phyloP scores from a whole-genome alignment of 2,888 invertebrate genomes.

The Leistus spinibarbis region DNA sequence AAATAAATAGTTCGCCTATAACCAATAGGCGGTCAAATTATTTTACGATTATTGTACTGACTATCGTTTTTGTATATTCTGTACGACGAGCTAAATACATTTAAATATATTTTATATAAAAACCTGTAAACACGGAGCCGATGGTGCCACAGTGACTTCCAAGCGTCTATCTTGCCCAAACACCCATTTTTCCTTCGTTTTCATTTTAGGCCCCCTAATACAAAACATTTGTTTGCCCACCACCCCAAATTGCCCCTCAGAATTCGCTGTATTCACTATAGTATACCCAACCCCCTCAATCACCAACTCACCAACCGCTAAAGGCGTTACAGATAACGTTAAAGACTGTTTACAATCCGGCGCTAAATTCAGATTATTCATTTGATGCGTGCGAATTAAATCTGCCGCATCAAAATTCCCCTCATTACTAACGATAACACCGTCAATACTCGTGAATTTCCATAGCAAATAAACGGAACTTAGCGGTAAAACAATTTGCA shows the following conservation, averaged over 20 bases:
- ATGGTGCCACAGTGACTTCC: constrained; percentile 75
- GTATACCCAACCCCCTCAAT: constrained; percentile 70
- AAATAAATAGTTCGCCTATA: too few relatives aligned
- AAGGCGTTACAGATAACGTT: constrained; percentile 74
- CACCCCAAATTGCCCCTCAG: constrained; percentile 58
- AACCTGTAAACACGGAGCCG: constrained; percentile 84
- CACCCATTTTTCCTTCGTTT: constrained; percentile 45
- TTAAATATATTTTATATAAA: too few relatives aligned
- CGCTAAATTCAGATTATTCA: constrained; percentile 63
- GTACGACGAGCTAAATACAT: too few relatives aligned
- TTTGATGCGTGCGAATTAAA: constrained; percentile 64
- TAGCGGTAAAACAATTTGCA: constrained; percentile 73
- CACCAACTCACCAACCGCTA: constrained; percentile 72
- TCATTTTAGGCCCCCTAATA: constrained; percentile 64
- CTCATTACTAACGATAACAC: constrained; percentile 55
- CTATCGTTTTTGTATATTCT: too few relatives aligned
- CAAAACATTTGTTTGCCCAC: constrained; percentile 65
- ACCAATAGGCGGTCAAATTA: too few relatives aligned
- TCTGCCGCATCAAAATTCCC: constrained; percentile 47
- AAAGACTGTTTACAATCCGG: constrained; percentile 68
- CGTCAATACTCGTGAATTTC: constrained; percentile 64
- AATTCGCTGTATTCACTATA: constrained; percentile 48
- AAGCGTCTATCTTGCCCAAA: constrained; percentile 62
- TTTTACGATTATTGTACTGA: too few relatives aligned
- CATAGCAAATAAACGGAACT: constrained; percentile 75